Evolutionary conservation across 2,797 vertebrate genomes (phyloP).

Genomic region (Lacerta bilineata): DNA sequence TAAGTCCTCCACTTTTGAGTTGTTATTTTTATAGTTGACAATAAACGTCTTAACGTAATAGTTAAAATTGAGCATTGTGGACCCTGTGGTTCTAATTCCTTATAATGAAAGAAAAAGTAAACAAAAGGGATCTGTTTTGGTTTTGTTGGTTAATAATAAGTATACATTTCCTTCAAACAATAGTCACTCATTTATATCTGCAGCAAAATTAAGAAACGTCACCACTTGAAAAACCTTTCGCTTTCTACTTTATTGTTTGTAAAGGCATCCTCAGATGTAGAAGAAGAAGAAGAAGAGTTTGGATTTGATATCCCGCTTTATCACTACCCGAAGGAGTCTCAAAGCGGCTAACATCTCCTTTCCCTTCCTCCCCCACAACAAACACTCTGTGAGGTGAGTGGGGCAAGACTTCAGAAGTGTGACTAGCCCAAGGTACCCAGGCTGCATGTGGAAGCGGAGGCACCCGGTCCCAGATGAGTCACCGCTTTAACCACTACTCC

Average conservation of each 20-base stretch:
- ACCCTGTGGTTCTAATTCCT: slow-evolving; percentile 85
- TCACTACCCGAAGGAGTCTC: no score
- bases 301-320: no score
- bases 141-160: neutral
- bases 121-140: neutral
- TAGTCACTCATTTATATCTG: slow-evolving; percentile 3
- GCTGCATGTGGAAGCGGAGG: no score
- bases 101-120: slow-evolving; percentile 61
- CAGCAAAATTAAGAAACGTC: neutral
- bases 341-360: no score
- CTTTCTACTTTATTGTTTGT: neutral
- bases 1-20: slow-evolving; percentile 85
- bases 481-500: no score
- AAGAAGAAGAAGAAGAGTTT: no score
- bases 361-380: no score
- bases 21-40: slow-evolving; percentile 83
- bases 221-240: neutral
- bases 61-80: slow-evolving; percentile 74
- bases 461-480: no score
- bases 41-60: slow-evolving; percentile 85
- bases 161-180: neutral
- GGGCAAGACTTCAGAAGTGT: no score
- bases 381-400: no score
- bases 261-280: neutral
- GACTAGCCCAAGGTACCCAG: no score